Percentiles rank a stretch among this genome's conserved stretches.
phyloP scores from a whole-genome alignment of 2,113 vertebrate genomes.

The Xyliphius kryptos region DNA sequence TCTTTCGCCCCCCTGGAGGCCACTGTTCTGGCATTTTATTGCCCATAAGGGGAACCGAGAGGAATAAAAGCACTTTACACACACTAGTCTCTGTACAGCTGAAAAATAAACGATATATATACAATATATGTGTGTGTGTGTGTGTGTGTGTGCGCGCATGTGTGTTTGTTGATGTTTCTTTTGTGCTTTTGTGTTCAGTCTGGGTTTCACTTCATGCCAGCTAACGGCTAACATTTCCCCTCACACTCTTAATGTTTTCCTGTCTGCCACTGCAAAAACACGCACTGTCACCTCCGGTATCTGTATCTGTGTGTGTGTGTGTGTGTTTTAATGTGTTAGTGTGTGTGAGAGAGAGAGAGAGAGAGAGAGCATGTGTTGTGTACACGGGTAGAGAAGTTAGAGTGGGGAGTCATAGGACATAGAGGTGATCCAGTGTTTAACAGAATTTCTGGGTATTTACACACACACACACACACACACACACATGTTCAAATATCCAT shows the following conservation, averaged over 20 bases:
- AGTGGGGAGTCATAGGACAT: too few species aligned
- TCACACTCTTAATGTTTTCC: constrained; percentile 55
- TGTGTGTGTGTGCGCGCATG: too few species aligned
- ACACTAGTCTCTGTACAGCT: neutral
- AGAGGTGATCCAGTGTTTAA: too few species aligned
- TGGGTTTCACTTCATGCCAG: neutral
- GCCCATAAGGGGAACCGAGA: too few species aligned
- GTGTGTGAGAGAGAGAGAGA: too few species aligned
- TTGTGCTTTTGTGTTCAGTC: constrained; percentile 3
- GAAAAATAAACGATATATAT: neutral
- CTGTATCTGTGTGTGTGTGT: constrained; percentile 30
- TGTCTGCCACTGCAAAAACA: constrained; percentile 58
- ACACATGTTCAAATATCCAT: too few species aligned
- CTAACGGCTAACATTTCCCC: constrained; percentile 3
- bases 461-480: too few species aligned
- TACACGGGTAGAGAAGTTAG: too few species aligned
- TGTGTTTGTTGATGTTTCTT: too few species aligned
- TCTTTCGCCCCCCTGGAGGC: neutral
- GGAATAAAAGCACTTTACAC: neutral
- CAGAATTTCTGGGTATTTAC: too few species aligned
- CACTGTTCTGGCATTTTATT: constrained; percentile 14
- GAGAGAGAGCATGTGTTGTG: too few species aligned
- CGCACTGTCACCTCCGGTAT: constrained; percentile 60
- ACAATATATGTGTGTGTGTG: neutral
- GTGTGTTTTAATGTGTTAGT: too few species aligned